Evolutionary conservation across 2,888 invertebrate species (phyloP).

Genomic region (Ophion costatus): DNA sequence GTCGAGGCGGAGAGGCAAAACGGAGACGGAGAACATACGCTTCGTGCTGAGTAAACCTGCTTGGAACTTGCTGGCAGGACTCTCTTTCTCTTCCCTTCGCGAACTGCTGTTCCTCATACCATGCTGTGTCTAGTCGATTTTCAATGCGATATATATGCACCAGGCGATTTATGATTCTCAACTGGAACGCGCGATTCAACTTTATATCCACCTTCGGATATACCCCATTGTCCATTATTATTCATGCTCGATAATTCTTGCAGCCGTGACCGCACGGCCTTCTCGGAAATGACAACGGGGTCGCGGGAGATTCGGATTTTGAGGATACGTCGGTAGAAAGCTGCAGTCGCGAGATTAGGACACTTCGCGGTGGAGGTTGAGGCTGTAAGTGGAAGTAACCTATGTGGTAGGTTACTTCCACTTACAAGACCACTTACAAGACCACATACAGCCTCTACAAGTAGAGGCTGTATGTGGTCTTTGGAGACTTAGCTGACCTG

Average conservation of each 20-base stretch:
- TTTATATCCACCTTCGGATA: constrained; percentile 60
- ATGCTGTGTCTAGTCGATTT: constrained; percentile 58
- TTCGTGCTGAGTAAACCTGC: constrained; percentile 58
- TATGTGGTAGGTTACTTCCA: too few relatives aligned
- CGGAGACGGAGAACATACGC: constrained; percentile 47
- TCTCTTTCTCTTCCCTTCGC: constrained; percentile 20
- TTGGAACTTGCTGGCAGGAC: constrained; percentile 45
- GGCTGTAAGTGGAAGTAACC: too few relatives aligned
- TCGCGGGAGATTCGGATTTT: constrained; percentile 41
- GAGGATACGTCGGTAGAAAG: neutral
- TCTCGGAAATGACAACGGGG: constrained; percentile 55
- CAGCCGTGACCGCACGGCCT: constrained; percentile 48
- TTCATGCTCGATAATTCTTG: constrained; percentile 64
- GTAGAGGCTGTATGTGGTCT: neutral
- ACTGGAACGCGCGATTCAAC: constrained; percentile 61
- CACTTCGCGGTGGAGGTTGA: neutral
- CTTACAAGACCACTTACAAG: too few relatives aligned
- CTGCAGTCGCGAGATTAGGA: neutral
- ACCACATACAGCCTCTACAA: too few relatives aligned
- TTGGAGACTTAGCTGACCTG: neutral
- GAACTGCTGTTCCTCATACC: constrained; percentile 60
- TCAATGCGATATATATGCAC: constrained; percentile 61
- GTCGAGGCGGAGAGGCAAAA: constrained; percentile 49
- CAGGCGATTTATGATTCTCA: constrained; percentile 65
- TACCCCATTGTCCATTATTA: constrained; percentile 66